Conservation (phyloP, 2,888 invertebrate genomes). For the Xanthorhoe spadicearia region DNA sequence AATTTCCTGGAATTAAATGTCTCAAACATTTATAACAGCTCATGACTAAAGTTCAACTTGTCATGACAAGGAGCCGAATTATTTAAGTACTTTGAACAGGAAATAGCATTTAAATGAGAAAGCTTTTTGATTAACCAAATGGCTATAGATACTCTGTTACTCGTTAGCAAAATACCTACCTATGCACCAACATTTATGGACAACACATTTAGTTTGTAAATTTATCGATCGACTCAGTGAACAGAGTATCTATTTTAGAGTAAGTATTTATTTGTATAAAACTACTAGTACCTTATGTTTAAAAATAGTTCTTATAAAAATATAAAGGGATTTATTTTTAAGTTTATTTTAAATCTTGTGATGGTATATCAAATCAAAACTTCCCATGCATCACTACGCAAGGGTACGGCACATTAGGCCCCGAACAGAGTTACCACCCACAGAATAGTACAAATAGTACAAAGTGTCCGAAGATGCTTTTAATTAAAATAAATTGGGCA, state of each 20-base stretch:
- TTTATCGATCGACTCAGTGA: no score
- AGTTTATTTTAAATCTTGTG: neutral
- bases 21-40: constrained; percentile 33
- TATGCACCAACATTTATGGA: no score
- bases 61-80: constrained; percentile 35
- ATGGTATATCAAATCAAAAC: neutral
- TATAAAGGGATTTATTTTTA: neutral
- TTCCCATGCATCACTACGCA: neutral
- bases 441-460: constrained; percentile 23
- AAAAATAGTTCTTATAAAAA: neutral
- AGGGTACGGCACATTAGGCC: constrained; percentile 16
- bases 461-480: constrained; percentile 34
- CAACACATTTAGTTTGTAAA: no score
- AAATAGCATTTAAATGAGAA: constrained; percentile 40
- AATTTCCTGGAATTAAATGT: constrained; percentile 33
- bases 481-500: constrained; percentile 49
- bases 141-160: neutral
- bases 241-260: no score
- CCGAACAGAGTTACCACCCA: constrained; percentile 37
- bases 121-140: neutral
- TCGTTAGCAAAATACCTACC: no score
- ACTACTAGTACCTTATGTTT: no score
- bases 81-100: constrained; percentile 41
- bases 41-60: constrained; percentile 39
- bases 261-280: no score